These are phyloP conservation scores for Ashinkailepas kermadecensis DNA, from an alignment of 2,888 invertebrate genomes.

Conservation along the genomic window DNA sequence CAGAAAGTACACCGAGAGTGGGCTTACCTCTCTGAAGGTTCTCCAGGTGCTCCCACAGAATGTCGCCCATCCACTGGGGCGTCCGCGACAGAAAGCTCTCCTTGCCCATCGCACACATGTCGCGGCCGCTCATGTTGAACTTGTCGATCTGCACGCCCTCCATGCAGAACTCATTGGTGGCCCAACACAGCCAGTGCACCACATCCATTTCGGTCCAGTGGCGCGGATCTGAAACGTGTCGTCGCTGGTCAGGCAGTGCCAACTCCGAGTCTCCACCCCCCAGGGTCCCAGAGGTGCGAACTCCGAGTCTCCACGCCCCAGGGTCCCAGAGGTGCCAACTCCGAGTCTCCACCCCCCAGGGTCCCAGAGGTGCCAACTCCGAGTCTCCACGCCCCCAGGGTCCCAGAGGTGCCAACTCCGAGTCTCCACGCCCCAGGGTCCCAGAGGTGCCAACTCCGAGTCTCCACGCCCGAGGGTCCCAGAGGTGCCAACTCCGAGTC, in stretches of 20 bases:
- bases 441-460: too few species aligned
- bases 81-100: constrained; percentile 86
- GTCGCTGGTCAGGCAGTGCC: background rate
- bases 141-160: constrained; percentile 59
- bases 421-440: too few species aligned
- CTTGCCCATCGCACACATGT: constrained; percentile 88
- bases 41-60: constrained; percentile 95
- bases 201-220: constrained; percentile 92
- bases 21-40: constrained; percentile 81
- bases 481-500: too few species aligned
- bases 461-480: too few species aligned
- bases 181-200: constrained; percentile 92
- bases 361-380: too few species aligned
- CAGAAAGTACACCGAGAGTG: constrained; percentile 63
- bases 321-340: too few species aligned
- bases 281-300: too few species aligned
- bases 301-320: too few species aligned
- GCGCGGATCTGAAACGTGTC: constrained; percentile 65
- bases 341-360: too few species aligned
- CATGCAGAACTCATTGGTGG: constrained; percentile 86
- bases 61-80: constrained; percentile 92
- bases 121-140: constrained; percentile 73
- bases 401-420: too few species aligned
- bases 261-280: too few species aligned
- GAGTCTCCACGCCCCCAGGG: too few species aligned